These are phyloP conservation scores for Drosophila sechellia DNA, from an alignment of 1,140 invertebrate genomes.

Conservation along the genomic window DNA sequence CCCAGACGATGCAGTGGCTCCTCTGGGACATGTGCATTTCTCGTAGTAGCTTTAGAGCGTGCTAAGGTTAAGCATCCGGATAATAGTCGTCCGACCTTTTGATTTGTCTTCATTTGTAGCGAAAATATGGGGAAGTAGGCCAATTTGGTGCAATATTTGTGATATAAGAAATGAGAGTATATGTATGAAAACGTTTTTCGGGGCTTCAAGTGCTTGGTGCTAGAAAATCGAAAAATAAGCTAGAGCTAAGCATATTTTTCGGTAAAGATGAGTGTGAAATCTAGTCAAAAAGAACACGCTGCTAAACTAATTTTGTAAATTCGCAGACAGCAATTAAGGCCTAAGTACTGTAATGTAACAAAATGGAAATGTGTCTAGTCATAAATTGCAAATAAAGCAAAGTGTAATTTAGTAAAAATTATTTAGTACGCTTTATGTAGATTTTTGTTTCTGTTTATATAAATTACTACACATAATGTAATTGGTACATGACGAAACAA, in stretches of 20 bases:
- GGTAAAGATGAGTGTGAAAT: constrained; percentile 71
- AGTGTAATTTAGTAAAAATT: constrained; percentile 63
- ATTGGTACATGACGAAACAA: constrained; percentile 33
- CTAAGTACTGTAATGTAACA: constrained; percentile 23
- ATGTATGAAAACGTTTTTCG: constrained; percentile 18
- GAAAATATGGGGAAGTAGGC: constrained; percentile 76
- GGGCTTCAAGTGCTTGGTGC: constrained; percentile 19
- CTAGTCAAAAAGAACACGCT: constrained; percentile 65
- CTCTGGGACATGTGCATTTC: constrained; percentile 30
- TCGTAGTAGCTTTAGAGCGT: constrained; percentile 31
- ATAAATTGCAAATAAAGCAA: constrained; percentile 17
- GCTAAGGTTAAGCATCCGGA: constrained; percentile 25
- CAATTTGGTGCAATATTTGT: constrained; percentile 84
- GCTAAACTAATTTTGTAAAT: constrained; percentile 39
- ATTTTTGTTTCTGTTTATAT: constrained; percentile 75
- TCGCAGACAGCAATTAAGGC: constrained; percentile 29
- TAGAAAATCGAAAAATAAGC: constrained; percentile 23
- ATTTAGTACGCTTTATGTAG: constrained; percentile 59
- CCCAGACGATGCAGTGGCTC: constrained; percentile 20
- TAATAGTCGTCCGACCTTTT: constrained; percentile 10
- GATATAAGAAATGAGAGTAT: constrained; percentile 65
- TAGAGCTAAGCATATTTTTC: constrained; percentile 42
- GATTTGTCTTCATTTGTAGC: constrained; percentile 52
- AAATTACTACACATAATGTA: constrained; percentile 62
- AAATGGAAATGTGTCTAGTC: constrained; percentile 30